A percentile compares a stretch with the other conserved stretches of the same genome.
Evolutionary conservation across 1,140 invertebrate species (phyloP).

Genomic region (Asbolus verrucosus): DNA sequence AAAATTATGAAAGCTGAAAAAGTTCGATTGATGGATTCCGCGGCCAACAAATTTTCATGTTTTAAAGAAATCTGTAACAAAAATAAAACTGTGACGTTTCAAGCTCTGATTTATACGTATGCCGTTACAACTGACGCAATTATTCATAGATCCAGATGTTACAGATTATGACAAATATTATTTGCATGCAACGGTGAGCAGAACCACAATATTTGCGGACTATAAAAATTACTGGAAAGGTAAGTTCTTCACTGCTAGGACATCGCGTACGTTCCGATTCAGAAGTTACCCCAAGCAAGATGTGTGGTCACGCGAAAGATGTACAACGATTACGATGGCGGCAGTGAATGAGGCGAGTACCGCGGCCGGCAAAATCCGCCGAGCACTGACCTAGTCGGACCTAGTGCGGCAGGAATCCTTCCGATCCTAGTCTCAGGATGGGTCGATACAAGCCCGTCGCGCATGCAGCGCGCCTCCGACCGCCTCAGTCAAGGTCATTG

Average conservation of each 20-base stretch:
- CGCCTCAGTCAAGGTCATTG: conserved; percentile 58
- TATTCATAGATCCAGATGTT: too few species aligned
- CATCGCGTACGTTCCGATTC: conserved; percentile 3
- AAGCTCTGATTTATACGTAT: neutral
- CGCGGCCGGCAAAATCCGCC: conserved; percentile 50
- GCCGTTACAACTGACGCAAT: too few species aligned
- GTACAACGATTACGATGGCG: conserved; percentile 36
- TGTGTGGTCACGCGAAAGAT: conserved; percentile 23
- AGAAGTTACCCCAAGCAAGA: neutral
- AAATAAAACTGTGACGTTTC: neutral
- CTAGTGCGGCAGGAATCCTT: conserved; percentile 55
- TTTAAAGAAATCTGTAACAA: too few species aligned
- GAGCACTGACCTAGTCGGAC: conserved; percentile 63
- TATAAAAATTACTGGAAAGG: neutral
- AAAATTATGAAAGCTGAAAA: too few species aligned
- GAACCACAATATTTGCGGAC: too few species aligned
- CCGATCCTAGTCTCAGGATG: conserved; percentile 40
- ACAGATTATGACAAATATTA: conserved; percentile 13
- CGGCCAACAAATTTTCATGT: too few species aligned
- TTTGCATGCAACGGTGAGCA: conserved; percentile 1
- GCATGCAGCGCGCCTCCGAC: conserved; percentile 51
- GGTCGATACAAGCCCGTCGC: conserved; percentile 56
- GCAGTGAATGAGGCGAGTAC: conserved; percentile 46
- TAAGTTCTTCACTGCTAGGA: conserved; percentile 11
- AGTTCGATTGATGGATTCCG: too few species aligned